A percentile compares a stretch with the other conserved stretches of the same genome.
phyloP scores from a whole-genome alignment of 2,888 invertebrate species.

The Rotaria macrura region DNA sequence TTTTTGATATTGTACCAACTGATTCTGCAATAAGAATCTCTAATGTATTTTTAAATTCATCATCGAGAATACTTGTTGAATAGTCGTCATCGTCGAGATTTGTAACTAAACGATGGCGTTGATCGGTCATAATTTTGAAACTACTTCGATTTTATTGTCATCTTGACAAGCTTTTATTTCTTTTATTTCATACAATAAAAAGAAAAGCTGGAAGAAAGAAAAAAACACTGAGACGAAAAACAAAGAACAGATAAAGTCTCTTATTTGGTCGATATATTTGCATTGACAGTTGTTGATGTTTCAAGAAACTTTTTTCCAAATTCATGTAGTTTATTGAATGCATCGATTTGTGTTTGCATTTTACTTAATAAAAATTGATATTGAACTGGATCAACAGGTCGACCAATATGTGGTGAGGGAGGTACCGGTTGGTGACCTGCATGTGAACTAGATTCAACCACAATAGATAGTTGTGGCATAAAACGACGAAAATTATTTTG shows the following conservation, averaged over 20 bases:
- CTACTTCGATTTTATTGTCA: not conserved
- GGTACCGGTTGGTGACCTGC: not conserved
- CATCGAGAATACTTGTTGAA: not conserved
- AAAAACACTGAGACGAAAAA: not conserved
- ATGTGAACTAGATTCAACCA: not conserved
- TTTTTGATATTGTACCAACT: not conserved
- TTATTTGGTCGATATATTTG: not conserved
- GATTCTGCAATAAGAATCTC: not conserved
- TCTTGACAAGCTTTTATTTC: not conserved
- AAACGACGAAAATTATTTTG: constrained; percentile 11
- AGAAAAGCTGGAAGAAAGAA: not conserved
- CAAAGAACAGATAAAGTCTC: not conserved
- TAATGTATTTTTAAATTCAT: not conserved
- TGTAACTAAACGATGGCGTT: not conserved
- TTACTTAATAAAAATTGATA: constrained; percentile 12
- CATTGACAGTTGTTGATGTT: not conserved
- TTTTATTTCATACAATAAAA: not conserved
- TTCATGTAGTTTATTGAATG: not conserved
- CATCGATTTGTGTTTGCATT: not conserved
- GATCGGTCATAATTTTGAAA: not conserved
- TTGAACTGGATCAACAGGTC: not conserved
- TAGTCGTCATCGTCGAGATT: not conserved
- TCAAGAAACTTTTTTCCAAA: not conserved
- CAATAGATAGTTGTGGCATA: not conserved
- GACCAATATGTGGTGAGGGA: not conserved